Evolutionary conservation across 2,888 invertebrate species (phyloP).

Genomic region (Lithophane ornitopus): DNA sequence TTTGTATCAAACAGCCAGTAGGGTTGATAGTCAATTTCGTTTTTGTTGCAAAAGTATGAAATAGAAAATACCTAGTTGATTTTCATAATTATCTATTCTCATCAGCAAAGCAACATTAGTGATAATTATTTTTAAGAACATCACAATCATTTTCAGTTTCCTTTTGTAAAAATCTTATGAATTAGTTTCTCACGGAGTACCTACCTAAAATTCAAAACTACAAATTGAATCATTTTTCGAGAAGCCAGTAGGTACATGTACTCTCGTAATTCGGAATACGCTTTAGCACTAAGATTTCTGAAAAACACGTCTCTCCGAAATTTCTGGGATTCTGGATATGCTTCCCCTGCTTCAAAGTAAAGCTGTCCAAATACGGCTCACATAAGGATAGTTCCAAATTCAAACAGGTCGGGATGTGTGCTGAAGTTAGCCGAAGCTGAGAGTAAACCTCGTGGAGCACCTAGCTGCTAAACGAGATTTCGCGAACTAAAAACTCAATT

Average conservation of each 20-base stretch:
- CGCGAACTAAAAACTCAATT: slow-evolving; percentile 52
- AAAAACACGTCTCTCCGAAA: slow-evolving; percentile 16
- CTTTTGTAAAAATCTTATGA: no score
- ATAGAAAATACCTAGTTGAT: not conserved
- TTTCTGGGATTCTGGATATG: slow-evolving; percentile 3
- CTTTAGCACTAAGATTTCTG: not conserved
- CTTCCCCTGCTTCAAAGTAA: slow-evolving; percentile 15
- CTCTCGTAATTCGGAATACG: slow-evolving; percentile 1
- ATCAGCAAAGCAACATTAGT: no score
- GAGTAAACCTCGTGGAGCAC: slow-evolving; percentile 43
- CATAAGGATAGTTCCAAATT: slow-evolving; percentile 55
- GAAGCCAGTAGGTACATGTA: not conserved
- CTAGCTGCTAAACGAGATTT: slow-evolving; percentile 35
- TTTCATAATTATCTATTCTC: no score
- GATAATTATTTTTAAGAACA: no score
- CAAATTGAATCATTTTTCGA: not conserved
- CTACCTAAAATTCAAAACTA: not conserved
- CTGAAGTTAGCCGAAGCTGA: slow-evolving; percentile 41
- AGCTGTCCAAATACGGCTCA: slow-evolving; percentile 41
- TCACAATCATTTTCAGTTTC: no score
- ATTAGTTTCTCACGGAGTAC: no score
- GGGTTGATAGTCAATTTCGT: not conserved
- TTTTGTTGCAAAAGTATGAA: slow-evolving; percentile 5
- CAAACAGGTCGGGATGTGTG: slow-evolving; percentile 53
- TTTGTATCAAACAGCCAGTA: slow-evolving; percentile 12